phyloP scores from a whole-genome alignment of 2,888 invertebrate genomes.

The Carpatolechia fugitivella region DNA sequence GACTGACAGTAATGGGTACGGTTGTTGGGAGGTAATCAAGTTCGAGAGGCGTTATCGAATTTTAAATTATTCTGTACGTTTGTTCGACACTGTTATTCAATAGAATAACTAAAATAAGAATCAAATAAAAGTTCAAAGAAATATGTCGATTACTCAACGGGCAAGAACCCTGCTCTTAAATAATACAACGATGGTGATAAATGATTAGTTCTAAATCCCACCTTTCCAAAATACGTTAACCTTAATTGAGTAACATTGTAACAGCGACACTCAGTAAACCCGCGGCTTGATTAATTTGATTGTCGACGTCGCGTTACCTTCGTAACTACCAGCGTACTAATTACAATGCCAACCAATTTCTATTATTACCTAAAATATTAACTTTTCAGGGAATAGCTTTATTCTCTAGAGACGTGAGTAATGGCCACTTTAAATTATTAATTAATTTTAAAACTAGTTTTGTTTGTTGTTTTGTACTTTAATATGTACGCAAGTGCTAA shows the following conservation, averaged over 20 bases:
- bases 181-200: not conserved
- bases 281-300: conserved; percentile 22
- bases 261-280: conserved; percentile 12
- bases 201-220: not conserved
- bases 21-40: no score
- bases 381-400: not conserved
- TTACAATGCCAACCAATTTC: conserved; percentile 10
- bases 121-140: no score
- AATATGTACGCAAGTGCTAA: no score
- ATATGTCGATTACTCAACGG: not conserved
- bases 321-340: conserved; percentile 6
- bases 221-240: no score
- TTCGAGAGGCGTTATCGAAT: no score
- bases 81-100: no score
- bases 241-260: conserved; percentile 16
- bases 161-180: not conserved
- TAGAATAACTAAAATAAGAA: no score
- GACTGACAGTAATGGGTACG: no score
- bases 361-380: conserved; percentile 12
- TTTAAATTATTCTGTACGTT: no score
- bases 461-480: not conserved
- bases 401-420: conserved; percentile 6
- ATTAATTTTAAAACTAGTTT: not conserved
- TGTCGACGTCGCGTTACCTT: conserved; percentile 9
- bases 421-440: conserved; percentile 10